A percentile compares a stretch with the other conserved stretches of the same genome.
Evolutionary conservation across 2,797 vertebrate genomes (phyloP).

Genomic region (Myotis pilosus): DNA sequence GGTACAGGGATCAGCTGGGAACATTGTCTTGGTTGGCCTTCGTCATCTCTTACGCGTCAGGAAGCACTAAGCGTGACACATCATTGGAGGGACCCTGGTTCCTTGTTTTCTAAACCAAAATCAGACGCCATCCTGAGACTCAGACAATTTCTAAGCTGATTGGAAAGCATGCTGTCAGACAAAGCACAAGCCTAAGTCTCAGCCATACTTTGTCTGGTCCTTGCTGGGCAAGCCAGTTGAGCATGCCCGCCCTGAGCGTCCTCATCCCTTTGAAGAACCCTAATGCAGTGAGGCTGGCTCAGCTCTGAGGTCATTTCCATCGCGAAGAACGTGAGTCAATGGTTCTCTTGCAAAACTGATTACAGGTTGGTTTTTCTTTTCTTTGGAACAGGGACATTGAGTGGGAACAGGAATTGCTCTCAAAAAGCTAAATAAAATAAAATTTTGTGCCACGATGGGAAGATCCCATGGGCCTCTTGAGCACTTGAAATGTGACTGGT

Average conservation of each 20-base stretch:
- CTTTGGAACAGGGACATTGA: neutral
- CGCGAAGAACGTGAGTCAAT: neutral
- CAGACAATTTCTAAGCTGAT: neutral
- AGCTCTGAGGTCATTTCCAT: neutral
- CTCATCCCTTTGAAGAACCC: neutral
- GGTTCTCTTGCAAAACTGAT: neutral
- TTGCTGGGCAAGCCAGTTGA: neutral
- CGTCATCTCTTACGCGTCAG: neutral
- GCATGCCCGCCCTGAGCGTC: neutral
- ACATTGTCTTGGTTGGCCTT: neutral
- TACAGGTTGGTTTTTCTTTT: neutral
- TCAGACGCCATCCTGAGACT: neutral
- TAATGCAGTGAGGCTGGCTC: neutral
- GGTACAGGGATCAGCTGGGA: neutral
- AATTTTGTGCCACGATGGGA: neutral
- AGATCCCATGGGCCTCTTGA: neutral
- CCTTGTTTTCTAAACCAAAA: conserved; percentile 3
- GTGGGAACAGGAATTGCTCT: conserved; percentile 18
- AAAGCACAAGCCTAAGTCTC: neutral
- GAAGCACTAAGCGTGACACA: neutral
- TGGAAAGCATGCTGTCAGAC: neutral
- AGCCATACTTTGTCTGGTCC: neutral
- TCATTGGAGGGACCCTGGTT: conserved; percentile 8
- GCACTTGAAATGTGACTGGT: neutral
- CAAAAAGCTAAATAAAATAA: neutral